Evolutionary conservation across 2,797 vertebrate species (phyloP), one percentile per base, ranked within the genome.

Genomic region (Manis crassicaudata): DNA sequence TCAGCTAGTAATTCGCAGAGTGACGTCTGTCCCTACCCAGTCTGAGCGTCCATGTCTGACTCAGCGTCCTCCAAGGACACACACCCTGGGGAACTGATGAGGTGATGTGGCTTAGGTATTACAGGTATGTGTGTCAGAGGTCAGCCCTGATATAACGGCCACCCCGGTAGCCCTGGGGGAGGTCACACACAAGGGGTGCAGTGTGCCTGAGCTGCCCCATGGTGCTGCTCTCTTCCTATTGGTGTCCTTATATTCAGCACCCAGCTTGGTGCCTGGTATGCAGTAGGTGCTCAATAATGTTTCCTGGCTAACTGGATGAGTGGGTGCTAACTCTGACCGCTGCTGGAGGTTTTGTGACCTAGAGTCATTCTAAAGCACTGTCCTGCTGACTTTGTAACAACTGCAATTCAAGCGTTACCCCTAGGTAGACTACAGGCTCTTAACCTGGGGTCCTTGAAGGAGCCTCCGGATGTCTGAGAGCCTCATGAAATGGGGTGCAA

Each of bases 221-320:
- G 35, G 21, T 77, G 52, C 62, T 35, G 16, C 17, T 86, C 37
- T 88, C 7, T 3, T 84, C 67, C 68, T 5, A 2, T 16, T 16
- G 46, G 72, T 80, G 86, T 97, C 73, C 40, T 35, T 58, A 4
- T 76, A 90, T 87, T 52, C 17, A 63, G 68, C n/a, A 73, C 68
- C 13, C 54, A 52, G 40, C 5, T 6, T 83, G 65, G 50, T 67
- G 21, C 20, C 65, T 67, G 86, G 65, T 14, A 62, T 35, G 20
- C 21, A 79, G 72, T 73, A 76, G 58, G 56, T 70, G 17, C 52
- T 92, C 75, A 35, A 3, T 56, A 88, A 1, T 88, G 21, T 73
- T 82, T 86, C 23, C 77, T 88, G 17, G 8, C 40, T 90, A 82
- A 85, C 29, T 73, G 67, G 73, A 32, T 70, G 72, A 96, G 16